phyloP scores from a whole-genome alignment of 2,888 invertebrate species.

The Cerceris ruficornis region DNA sequence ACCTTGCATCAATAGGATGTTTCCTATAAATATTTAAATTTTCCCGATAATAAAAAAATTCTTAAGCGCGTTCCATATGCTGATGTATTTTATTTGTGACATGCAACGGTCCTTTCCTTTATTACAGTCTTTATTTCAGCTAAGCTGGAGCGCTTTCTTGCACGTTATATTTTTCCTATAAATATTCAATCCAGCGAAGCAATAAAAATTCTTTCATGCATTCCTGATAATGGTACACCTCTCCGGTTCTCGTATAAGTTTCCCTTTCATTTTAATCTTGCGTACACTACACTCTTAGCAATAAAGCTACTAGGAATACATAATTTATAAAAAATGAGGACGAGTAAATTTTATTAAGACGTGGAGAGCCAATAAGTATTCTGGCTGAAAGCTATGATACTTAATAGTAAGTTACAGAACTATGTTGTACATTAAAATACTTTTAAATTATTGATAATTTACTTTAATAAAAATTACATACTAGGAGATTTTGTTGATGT shows the following conservation, averaged over 20 bases:
- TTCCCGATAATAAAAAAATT: slow-evolving; percentile 44
- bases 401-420: too few species aligned
- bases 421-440: too few species aligned
- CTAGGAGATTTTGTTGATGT: too few species aligned
- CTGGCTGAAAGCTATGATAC: too few species aligned
- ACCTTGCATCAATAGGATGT: not conserved
- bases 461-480: too few species aligned
- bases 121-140: slow-evolving; percentile 44
- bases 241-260: not conserved
- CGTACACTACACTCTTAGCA: too few species aligned
- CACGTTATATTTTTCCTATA: slow-evolving; percentile 16
- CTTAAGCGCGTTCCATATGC: slow-evolving; percentile 25
- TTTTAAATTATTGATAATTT: too few species aligned
- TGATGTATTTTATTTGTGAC: slow-evolving; percentile 28
- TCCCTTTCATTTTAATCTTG: not conserved
- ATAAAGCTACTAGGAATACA: too few species aligned
- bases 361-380: too few species aligned
- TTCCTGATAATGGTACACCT: slow-evolving; percentile 13
- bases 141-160: slow-evolving; percentile 31
- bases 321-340: too few species aligned
- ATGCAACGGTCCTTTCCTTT: slow-evolving; percentile 28
- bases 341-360: too few species aligned
- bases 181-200: slow-evolving; percentile 34
- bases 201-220: slow-evolving; percentile 43
- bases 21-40: not conserved